These are phyloP conservation scores for Anguilla pacifica DNA, from an alignment of 2,797 vertebrate species.

Conservation along the genomic window DNA sequence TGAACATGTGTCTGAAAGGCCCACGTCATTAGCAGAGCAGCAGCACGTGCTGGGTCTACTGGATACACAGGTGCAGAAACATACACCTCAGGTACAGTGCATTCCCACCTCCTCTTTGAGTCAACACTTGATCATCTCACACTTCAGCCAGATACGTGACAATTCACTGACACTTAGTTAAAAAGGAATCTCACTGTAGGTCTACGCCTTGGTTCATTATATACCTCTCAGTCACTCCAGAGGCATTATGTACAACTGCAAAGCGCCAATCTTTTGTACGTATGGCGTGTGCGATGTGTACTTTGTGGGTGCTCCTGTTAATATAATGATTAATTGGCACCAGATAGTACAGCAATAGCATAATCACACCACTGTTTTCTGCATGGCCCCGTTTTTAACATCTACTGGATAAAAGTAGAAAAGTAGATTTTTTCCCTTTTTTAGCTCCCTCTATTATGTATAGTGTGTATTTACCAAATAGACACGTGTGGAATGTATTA, in stretches of 20 bases:
- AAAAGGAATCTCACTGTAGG: neutral
- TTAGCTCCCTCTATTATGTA: no score
- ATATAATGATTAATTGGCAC: neutral
- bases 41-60: neutral
- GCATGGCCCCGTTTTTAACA: neutral
- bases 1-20: neutral
- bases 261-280: neutral
- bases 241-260: neutral
- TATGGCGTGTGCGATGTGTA: neutral
- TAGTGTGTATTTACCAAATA: no score
- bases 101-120: neutral
- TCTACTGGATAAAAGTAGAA: neutral
- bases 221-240: neutral
- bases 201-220: neutral
- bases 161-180: neutral
- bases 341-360: neutral
- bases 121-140: neutral
- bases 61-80: neutral
- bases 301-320: neutral
- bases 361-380: neutral
- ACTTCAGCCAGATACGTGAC: neutral
- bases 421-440: no score
- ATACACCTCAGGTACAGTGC: slow-evolving; percentile 8
- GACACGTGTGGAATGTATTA: no score
- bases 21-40: slow-evolving; percentile 12